A percentile compares a stretch with the other conserved stretches of the same genome.
These are phyloP conservation scores for Diacarnus erythraeanus DNA, from an alignment of 37 sponge, comb jelly and placozoan genomes.

Conservation along the genomic window DNA sequence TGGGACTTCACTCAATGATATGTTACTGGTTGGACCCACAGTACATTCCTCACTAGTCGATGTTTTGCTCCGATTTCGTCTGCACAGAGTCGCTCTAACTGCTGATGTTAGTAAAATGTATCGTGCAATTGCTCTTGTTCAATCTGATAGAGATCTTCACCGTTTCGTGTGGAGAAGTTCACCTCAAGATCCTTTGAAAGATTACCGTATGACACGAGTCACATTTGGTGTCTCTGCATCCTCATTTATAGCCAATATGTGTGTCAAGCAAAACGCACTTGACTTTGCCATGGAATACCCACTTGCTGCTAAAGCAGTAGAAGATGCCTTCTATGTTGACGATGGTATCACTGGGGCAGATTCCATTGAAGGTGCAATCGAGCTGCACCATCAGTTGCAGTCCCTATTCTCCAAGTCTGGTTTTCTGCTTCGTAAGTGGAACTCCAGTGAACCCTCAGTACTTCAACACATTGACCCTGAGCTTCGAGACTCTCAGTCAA, in stretches of 20 bases:
- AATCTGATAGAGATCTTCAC: constrained; percentile 31
- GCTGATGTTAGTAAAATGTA: no score
- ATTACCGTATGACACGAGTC: constrained; percentile 51
- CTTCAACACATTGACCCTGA: constrained; percentile 12
- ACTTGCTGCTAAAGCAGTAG: neutral
- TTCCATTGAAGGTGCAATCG: constrained; percentile 16
- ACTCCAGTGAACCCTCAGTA: constrained; percentile 28
- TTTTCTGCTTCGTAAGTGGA: constrained; percentile 42
- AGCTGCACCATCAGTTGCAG: constrained; percentile 15
- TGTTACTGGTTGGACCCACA: constrained; percentile 42
- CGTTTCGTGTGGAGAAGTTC: constrained; percentile 42
- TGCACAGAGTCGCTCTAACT: no score
- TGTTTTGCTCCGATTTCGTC: no score
- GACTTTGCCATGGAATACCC: constrained; percentile 1
- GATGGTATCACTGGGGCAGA: constrained; percentile 40
- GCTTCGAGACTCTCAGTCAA: neutral
- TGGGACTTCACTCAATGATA: constrained; percentile 39
- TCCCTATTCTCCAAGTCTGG: constrained; percentile 11
- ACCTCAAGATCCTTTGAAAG: neutral
- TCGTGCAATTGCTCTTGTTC: constrained; percentile 16
- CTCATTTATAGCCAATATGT: constrained; percentile 54
- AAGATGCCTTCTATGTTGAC: constrained; percentile 35
- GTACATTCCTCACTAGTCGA: no score
- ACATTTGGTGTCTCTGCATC: constrained; percentile 60
- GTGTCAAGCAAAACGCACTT: constrained; percentile 44